A percentile compares a stretch with the other conserved stretches of the same genome.
Evolutionary conservation across 2,888 invertebrate genomes (phyloP).

Genomic region (Rhyacophila evoluta): DNA sequence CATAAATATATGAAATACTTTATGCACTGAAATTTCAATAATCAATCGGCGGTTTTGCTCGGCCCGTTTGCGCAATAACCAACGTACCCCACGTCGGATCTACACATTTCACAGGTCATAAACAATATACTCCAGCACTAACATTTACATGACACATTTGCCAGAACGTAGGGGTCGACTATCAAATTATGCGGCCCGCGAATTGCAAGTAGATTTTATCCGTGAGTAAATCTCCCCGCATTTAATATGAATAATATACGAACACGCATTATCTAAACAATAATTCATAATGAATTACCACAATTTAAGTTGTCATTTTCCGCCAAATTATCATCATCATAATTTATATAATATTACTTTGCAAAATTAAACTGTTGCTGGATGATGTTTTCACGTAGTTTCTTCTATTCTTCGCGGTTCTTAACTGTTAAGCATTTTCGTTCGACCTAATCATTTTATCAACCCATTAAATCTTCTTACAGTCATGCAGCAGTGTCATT

Average conservation of each 20-base stretch:
- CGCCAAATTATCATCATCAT: too few species aligned
- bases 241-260: neutral
- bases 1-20: conserved; percentile 34
- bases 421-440: too few species aligned
- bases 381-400: too few species aligned
- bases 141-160: neutral
- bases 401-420: too few species aligned
- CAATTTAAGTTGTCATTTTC: too few species aligned
- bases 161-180: neutral
- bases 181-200: neutral
- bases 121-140: neutral
- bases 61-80: neutral
- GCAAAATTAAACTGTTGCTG: too few species aligned
- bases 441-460: too few species aligned
- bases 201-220: neutral
- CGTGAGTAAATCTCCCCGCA: neutral
- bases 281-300: too few species aligned
- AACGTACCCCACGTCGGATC: neutral
- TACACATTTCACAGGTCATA: conserved; percentile 8
- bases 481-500: too few species aligned
- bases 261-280: too few species aligned
- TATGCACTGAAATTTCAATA: conserved; percentile 25
- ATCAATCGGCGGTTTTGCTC: conserved; percentile 11
- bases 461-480: too few species aligned
- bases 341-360: too few species aligned